A percentile compares a stretch with the other conserved stretches of the same genome.
phyloP scores from a whole-genome alignment of 2,113 vertebrate species.

The Tiliqua scincoides region DNA sequence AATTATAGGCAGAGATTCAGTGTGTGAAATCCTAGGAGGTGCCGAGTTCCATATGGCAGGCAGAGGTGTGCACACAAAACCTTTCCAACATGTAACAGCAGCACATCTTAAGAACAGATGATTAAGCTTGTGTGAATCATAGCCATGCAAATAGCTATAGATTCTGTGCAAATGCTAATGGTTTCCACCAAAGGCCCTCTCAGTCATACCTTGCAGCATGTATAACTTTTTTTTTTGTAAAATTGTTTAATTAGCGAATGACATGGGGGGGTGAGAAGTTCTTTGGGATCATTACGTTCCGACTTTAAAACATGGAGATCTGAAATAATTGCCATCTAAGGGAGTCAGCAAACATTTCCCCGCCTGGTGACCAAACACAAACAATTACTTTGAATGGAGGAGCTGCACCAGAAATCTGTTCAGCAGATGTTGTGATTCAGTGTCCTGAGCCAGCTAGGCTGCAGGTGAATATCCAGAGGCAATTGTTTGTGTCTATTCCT shows the following conservation, averaged over 20 bases:
- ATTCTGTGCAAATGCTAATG: constrained; percentile 43
- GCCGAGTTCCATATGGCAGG: fast-evolving
- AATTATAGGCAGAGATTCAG: constrained; percentile 9
- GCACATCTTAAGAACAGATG: constrained; percentile 25
- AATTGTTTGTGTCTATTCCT: neutral
- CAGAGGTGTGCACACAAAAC: neutral
- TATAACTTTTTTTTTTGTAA: constrained; percentile 47
- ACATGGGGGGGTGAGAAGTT: constrained; percentile 61
- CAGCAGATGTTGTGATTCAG: neutral
- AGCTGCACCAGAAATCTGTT: constrained; percentile 1
- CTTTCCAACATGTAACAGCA: neutral
- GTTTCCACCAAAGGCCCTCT: constrained; percentile 49
- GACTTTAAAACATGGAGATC: constrained; percentile 54
- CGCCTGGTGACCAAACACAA: constrained; percentile 28
- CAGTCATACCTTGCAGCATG: constrained; percentile 58
- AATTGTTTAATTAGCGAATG: constrained; percentile 69
- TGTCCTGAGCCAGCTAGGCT: neutral
- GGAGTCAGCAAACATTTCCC: constrained; percentile 50
- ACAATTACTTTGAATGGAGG: neutral
- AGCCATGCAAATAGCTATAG: constrained; percentile 37
- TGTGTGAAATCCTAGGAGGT: fast-evolving
- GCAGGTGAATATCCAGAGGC: neutral
- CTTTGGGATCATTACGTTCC: constrained; percentile 65
- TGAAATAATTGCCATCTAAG: constrained; percentile 54
- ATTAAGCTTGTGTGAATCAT: constrained; percentile 15